A percentile compares a stretch with the other conserved stretches of the same genome.
These are phyloP conservation scores for Villa cingulata DNA, from an alignment of 2,888 invertebrate species.

Conservation along the genomic window DNA sequence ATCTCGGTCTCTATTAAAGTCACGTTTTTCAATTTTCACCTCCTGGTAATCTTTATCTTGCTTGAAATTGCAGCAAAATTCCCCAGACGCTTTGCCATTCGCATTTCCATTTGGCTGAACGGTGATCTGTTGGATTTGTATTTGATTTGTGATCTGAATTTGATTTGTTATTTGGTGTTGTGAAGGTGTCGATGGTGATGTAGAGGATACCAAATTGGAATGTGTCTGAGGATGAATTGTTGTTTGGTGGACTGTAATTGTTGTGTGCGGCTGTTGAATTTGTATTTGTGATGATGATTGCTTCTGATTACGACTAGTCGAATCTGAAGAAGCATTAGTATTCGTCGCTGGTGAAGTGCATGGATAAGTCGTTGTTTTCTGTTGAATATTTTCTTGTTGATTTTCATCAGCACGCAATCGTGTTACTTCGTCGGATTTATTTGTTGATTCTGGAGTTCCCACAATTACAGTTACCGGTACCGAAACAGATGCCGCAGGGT, in stretches of 20 bases:
- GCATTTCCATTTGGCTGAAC: conserved; percentile 10
- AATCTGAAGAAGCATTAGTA: conserved; percentile 15
- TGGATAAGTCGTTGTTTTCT: neutral
- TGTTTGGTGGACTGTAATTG: conserved; percentile 17
- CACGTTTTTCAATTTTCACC: conserved; percentile 14
- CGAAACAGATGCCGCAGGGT: conserved; percentile 4
- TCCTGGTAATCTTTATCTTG: conserved; percentile 14
- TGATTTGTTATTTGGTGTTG: conserved; percentile 12
- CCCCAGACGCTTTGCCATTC: neutral
- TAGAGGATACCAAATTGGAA: conserved; percentile 7
- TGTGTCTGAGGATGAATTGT: conserved; percentile 15
- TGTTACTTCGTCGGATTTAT: neutral
- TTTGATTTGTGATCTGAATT: conserved; percentile 17
- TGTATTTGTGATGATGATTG: neutral
- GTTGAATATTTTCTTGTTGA: neutral
- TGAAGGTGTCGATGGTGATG: neutral
- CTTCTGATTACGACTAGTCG: neutral
- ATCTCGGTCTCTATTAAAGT: neutral
- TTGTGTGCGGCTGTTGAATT: conserved; percentile 16
- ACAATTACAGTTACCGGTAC: conserved; percentile 17
- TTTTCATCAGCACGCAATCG: no score
- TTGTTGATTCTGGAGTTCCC: conserved; percentile 4
- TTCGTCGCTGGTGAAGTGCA: conserved; percentile 14
- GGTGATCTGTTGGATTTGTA: conserved; percentile 18
- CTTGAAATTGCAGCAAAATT: conserved; percentile 13